Percentiles rank a stretch among this genome's conserved stretches.
These are phyloP conservation scores for Tetranychus truncatus DNA, from an alignment of 2,888 invertebrate genomes.

Conservation along the genomic window DNA sequence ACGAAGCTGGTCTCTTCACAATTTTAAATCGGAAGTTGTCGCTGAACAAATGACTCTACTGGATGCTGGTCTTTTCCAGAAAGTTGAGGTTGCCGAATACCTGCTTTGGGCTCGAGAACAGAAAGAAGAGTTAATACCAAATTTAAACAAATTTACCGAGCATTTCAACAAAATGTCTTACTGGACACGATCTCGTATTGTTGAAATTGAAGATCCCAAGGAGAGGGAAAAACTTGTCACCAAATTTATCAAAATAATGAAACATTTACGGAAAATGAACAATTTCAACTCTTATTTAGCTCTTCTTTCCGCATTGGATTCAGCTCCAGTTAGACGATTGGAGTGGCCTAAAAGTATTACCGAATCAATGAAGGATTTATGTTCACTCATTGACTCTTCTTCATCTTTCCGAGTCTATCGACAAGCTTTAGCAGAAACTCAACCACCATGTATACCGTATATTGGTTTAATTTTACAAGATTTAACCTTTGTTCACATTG, in stretches of 20 bases:
- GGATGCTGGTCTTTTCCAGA: slow-evolving; percentile 82
- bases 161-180: slow-evolving; percentile 99
- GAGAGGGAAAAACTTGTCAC: slow-evolving; percentile 84
- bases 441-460: slow-evolving; percentile 96
- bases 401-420: slow-evolving; percentile 93
- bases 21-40: slow-evolving; percentile 74
- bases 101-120: slow-evolving; percentile 93
- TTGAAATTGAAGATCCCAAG: slow-evolving; percentile 75
- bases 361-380: slow-evolving; percentile 72
- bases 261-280: slow-evolving; percentile 83
- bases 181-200: slow-evolving; percentile 84
- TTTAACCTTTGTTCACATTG: slow-evolving; percentile 93
- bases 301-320: slow-evolving; percentile 82
- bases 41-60: slow-evolving; percentile 96
- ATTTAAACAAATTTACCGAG: slow-evolving; percentile 86
- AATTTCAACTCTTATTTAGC: slow-evolving; percentile 98
- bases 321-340: slow-evolving; percentile 73
- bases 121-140: slow-evolving; percentile 87
- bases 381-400: slow-evolving; percentile 89
- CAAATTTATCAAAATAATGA: slow-evolving; percentile 96
- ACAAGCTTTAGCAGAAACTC: slow-evolving; percentile 76
- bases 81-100: slow-evolving; percentile 87
- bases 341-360: slow-evolving; percentile 83
- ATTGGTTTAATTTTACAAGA: slow-evolving; percentile 95
- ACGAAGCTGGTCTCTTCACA: slow-evolving; percentile 28